Evolutionary conservation across 2,797 vertebrate species (phyloP).

Genomic region (Myotis daubentonii): DNA sequence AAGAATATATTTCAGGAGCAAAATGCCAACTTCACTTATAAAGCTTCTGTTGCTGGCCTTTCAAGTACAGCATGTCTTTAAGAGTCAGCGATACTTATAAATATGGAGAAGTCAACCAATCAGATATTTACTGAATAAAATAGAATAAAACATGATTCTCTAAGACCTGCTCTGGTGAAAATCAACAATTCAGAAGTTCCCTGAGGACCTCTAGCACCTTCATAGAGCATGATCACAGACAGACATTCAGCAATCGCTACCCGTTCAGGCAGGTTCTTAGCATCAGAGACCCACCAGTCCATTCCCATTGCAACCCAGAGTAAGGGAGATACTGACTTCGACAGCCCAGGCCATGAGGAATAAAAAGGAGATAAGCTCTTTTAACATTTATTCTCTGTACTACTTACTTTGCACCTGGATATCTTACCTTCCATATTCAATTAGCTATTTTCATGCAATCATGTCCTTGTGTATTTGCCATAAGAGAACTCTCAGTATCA

Average conservation of each 20-base stretch:
- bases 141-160: background rate
- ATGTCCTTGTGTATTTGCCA: background rate
- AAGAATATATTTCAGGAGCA: constrained; percentile 20
- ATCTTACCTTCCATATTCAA: background rate
- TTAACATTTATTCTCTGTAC: background rate
- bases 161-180: background rate
- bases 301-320: background rate
- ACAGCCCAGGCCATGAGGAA: background rate
- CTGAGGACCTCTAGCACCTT: background rate
- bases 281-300: background rate
- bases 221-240: background rate
- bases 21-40: constrained; percentile 15
- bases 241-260: background rate
- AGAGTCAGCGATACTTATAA: background rate
- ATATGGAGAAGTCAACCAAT: background rate
- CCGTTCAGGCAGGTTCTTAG: background rate
- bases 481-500: background rate
- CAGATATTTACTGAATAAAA: background rate
- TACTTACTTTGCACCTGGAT: background rate
- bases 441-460: background rate
- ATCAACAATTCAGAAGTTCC: background rate
- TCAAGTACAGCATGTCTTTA: background rate
- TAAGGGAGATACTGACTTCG: background rate
- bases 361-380: background rate
- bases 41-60: background rate